These are phyloP conservation scores for Neopipo cinnamomea DNA, from an alignment of 2,113 vertebrate species.

Conservation along the genomic window DNA sequence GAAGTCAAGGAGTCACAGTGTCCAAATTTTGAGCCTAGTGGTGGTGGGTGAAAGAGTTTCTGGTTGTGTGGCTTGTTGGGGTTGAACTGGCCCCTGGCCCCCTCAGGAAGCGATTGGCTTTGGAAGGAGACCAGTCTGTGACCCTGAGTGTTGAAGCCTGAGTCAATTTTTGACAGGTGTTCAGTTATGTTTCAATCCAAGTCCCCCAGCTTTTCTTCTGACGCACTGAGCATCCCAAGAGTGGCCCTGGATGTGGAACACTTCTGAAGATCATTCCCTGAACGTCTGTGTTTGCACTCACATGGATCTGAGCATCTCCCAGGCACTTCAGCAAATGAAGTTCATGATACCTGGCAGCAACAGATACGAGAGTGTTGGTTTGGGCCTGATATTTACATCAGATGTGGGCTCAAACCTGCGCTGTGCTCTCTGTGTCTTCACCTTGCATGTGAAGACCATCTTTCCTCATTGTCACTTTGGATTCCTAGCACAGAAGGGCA, in stretches of 20 bases:
- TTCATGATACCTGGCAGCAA: not conserved
- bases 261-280: not conserved
- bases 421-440: not conserved
- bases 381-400: not conserved
- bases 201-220: not conserved
- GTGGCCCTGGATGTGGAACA: not conserved
- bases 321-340: not conserved
- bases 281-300: not conserved
- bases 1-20: not conserved
- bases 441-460: not conserved
- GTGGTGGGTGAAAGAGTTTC: not conserved
- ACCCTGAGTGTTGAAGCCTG: not conserved
- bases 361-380: not conserved
- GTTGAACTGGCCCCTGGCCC: not conserved
- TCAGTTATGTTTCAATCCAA: rapidly evolving
- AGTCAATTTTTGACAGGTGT: not conserved
- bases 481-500: not conserved
- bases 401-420: not conserved
- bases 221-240: not conserved
- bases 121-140: not conserved
- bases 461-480: not conserved
- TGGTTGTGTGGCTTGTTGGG: not conserved
- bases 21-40: not conserved
- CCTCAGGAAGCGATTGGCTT: rapidly evolving
- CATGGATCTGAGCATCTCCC: not conserved